Evolutionary conservation across 2,797 vertebrate genomes (phyloP).

Genomic region (Alectoris magna): DNA sequence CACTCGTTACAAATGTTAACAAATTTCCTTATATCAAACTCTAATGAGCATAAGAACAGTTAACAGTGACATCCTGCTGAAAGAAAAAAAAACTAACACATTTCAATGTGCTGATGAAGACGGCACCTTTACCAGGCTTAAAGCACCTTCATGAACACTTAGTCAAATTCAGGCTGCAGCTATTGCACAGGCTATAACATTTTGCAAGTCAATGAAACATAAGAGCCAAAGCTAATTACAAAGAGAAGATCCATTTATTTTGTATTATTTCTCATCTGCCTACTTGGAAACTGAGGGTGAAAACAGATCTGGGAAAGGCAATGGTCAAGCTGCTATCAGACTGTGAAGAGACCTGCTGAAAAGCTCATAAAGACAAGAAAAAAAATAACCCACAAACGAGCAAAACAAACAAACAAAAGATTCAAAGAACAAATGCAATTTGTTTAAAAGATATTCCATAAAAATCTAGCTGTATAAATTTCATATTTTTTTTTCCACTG

Average conservation of each 20-base stretch:
- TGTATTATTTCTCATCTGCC: neutral
- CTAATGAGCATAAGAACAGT: neutral
- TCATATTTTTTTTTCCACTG: neutral
- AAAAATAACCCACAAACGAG: neutral
- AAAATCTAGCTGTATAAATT: neutral
- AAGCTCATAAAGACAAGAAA: neutral
- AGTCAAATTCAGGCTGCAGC: neutral
- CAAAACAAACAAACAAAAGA: neutral
- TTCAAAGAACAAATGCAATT: neutral
- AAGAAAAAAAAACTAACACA: neutral
- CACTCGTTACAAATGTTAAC: neutral
- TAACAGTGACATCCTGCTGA: neutral
- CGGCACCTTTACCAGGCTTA: neutral
- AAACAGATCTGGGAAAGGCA: neutral
- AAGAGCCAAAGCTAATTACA: neutral
- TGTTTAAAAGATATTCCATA: neutral
- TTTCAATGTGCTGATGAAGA: neutral
- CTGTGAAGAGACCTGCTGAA: neutral
- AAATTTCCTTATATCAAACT: neutral
- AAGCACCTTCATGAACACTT: neutral
- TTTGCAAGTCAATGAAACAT: fast-evolving
- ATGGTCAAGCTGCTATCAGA: neutral
- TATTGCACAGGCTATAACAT: neutral
- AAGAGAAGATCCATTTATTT: neutral
- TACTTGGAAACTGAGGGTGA: neutral